A percentile compares a stretch with the other conserved stretches of the same genome.
phyloP scores from a whole-genome alignment of 2,113 vertebrate genomes.

The Cardinalis cardinalis region DNA sequence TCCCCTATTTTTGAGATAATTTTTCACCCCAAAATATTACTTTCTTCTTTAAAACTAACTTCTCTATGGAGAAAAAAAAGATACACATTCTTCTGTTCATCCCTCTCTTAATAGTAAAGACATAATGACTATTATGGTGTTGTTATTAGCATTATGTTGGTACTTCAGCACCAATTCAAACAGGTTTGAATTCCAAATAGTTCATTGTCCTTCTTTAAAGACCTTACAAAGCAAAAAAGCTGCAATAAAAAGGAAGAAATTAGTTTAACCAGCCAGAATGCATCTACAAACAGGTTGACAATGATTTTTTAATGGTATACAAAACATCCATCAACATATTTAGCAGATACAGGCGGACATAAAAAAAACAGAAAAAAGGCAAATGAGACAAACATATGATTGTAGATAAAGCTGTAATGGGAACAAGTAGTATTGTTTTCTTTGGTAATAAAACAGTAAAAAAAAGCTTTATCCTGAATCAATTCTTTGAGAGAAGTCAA shows the following conservation, averaged over 20 bases:
- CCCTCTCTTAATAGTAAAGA: background rate
- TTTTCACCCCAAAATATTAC: background rate
- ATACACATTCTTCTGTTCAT: background rate
- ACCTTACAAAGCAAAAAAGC: background rate
- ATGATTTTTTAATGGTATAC: background rate
- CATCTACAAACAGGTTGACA: background rate
- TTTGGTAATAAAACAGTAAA: background rate
- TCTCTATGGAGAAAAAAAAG: background rate
- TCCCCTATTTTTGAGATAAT: background rate
- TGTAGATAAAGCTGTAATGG: background rate
- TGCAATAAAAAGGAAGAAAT: background rate
- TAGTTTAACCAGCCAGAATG: background rate
- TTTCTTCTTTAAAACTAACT: background rate
- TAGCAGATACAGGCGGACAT: background rate
- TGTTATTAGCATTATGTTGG: background rate
- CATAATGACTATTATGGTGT: background rate
- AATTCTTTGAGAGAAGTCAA: background rate
- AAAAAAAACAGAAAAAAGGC: background rate
- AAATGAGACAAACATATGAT: background rate
- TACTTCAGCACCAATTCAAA: background rate
- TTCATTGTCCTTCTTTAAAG: background rate
- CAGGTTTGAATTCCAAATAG: background rate
- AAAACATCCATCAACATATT: background rate
- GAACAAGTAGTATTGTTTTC: background rate
- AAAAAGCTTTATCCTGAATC: background rate